A percentile compares a stretch with the other conserved stretches of the same genome.
Conservation (phyloP, 2,113 vertebrate species). For the Vicugna pacos region DNA sequence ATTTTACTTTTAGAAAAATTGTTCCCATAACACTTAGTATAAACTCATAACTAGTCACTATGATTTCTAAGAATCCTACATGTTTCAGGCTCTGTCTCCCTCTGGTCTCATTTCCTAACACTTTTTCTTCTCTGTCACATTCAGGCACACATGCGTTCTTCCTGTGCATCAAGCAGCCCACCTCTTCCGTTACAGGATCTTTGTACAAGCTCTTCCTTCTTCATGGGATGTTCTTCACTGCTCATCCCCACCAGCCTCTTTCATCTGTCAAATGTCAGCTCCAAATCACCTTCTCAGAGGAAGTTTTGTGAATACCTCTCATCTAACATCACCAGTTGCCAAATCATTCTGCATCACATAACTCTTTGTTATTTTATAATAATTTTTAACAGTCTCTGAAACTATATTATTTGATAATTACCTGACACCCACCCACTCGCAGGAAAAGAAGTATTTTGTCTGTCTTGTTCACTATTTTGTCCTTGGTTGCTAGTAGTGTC, state of each 20-base stretch:
- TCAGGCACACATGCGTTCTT: not conserved
- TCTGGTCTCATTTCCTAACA: not conserved
- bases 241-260: not conserved
- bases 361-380: not conserved
- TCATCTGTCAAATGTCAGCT: not conserved
- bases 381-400: not conserved
- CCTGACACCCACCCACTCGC: not conserved
- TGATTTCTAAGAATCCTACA: not conserved
- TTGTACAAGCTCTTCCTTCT: not conserved
- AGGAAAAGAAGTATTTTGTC: not conserved
- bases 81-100: not conserved
- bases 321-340: not conserved
- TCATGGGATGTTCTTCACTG: not conserved
- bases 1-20: not conserved
- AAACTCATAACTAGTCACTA: not conserved
- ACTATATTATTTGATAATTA: conserved; percentile 3
- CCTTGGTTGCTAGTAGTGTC: not conserved
- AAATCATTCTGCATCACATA: not conserved
- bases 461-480: not conserved
- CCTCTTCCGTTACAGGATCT: not conserved
- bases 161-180: not conserved
- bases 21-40: not conserved
- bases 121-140: not conserved
- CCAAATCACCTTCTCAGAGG: not conserved
- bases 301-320: not conserved